Conservation (phyloP, 1,140 invertebrate species). For the Patella vulgata region DNA sequence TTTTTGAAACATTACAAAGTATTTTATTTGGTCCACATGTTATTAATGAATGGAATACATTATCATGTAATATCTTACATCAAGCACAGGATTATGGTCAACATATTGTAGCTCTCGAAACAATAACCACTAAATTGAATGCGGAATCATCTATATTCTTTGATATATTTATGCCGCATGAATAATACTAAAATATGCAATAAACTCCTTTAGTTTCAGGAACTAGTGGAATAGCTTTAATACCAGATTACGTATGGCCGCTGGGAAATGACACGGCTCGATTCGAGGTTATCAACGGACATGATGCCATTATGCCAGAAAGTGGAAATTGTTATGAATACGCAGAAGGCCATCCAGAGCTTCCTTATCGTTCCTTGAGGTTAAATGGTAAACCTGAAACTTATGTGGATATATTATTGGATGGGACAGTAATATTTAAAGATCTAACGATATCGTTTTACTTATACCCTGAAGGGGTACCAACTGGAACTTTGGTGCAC, state of each 20-base stretch:
- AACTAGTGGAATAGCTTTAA: neutral
- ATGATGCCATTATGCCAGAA: slow-evolving; percentile 24
- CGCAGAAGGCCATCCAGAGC: slow-evolving; percentile 17
- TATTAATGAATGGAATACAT: too few species aligned
- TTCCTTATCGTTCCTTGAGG: slow-evolving; percentile 19
- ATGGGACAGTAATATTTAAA: slow-evolving; percentile 4
- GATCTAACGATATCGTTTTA: slow-evolving; percentile 32
- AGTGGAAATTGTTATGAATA: slow-evolving; percentile 26
- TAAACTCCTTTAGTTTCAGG: too few species aligned
- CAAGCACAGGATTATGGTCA: too few species aligned
- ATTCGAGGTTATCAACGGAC: slow-evolving; percentile 27
- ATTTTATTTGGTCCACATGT: too few species aligned
- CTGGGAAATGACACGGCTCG: slow-evolving; percentile 25
- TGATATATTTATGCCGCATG: too few species aligned
- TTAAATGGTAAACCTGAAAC: neutral
- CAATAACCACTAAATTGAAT: too few species aligned
- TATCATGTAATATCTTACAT: too few species aligned
- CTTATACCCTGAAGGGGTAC: slow-evolving; percentile 21
- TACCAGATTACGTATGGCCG: slow-evolving; percentile 29
- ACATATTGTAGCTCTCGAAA: too few species aligned
- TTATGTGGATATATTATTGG: neutral
- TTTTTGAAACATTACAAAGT: too few species aligned
- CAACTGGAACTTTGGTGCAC: slow-evolving; percentile 26
- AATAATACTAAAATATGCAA: too few species aligned
- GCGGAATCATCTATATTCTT: too few species aligned